Percentiles rank a stretch among this genome's conserved stretches.
Conservation (phyloP, 2,797 vertebrate genomes). For the Tolypeutes matacus region DNA sequence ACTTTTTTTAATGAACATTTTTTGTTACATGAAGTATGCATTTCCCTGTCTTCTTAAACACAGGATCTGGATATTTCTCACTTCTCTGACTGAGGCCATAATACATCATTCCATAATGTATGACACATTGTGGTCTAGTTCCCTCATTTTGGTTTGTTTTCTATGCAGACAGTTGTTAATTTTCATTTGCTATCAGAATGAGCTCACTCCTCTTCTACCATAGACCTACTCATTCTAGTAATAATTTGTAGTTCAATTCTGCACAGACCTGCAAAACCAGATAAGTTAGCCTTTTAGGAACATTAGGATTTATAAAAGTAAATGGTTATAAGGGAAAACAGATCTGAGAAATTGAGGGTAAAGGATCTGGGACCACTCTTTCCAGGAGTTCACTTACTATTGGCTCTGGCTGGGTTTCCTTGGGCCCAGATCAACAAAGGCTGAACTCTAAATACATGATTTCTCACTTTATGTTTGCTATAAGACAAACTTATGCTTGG, state of each 20-base stretch:
- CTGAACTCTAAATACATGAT: background rate
- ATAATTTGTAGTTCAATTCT: conserved; percentile 2
- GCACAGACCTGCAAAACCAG: background rate
- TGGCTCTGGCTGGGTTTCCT: background rate
- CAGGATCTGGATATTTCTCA: background rate
- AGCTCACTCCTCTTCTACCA: background rate
- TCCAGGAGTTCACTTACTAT: conserved; percentile 2
- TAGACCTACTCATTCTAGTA: background rate
- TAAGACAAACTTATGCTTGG: background rate
- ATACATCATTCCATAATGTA: background rate
- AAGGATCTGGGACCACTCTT: background rate
- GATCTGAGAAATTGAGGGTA: background rate
- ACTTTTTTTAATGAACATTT: background rate
- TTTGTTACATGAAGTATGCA: background rate
- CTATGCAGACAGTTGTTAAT: background rate
- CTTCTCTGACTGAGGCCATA: background rate
- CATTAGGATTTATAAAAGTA: background rate
- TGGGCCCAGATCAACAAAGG: background rate
- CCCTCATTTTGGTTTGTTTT: background rate
- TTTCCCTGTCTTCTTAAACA: conserved; percentile 48
- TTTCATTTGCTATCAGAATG: background rate
- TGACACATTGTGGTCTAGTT: background rate
- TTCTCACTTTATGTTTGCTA: conserved; percentile 25
- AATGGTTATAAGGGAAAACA: conserved; percentile 16
- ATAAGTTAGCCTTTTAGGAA: conserved; percentile 18